Conservation (phyloP, 2,888 invertebrate species). For the Mamestra brassicae region DNA sequence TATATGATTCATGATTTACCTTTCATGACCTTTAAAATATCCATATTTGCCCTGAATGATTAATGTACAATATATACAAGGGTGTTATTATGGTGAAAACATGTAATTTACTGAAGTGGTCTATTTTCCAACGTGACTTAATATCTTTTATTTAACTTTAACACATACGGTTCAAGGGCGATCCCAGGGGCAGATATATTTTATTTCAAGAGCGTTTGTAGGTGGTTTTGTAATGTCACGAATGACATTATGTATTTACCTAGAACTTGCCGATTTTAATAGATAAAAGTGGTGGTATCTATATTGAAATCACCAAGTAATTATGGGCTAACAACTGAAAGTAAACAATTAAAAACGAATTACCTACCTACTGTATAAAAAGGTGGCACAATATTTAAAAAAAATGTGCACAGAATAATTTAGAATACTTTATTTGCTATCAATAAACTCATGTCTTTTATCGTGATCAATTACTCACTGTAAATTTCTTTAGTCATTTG, state of each 20-base stretch:
- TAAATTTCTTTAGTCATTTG: no score
- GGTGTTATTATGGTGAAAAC: slow-evolving; percentile 23
- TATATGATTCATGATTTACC: slow-evolving; percentile 25
- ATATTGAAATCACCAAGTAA: background rate
- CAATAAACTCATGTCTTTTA: no score
- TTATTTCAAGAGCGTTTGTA: slow-evolving; percentile 15
- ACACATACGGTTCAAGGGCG: slow-evolving; percentile 28
- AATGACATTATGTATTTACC: slow-evolving; percentile 1
- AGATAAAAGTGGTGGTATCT: background rate
- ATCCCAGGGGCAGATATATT: slow-evolving; percentile 4
- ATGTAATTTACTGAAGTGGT: slow-evolving; percentile 32
- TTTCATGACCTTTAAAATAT: slow-evolving; percentile 25
- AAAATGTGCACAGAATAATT: no score
- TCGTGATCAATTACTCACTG: no score
- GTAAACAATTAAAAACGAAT: no score
- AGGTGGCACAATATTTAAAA: no score
- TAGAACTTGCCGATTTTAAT: slow-evolving; percentile 12
- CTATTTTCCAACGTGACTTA: slow-evolving; percentile 15
- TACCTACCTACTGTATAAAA: no score
- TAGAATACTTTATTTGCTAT: no score
- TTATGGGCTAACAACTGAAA: background rate
- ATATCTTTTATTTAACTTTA: background rate
- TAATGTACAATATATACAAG: slow-evolving; percentile 20
- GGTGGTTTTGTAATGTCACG: slow-evolving; percentile 7
- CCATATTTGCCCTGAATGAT: slow-evolving; percentile 12